These are phyloP conservation scores for Steromphala cineraria DNA, from an alignment of 2,888 invertebrate genomes.

Conservation along the genomic window DNA sequence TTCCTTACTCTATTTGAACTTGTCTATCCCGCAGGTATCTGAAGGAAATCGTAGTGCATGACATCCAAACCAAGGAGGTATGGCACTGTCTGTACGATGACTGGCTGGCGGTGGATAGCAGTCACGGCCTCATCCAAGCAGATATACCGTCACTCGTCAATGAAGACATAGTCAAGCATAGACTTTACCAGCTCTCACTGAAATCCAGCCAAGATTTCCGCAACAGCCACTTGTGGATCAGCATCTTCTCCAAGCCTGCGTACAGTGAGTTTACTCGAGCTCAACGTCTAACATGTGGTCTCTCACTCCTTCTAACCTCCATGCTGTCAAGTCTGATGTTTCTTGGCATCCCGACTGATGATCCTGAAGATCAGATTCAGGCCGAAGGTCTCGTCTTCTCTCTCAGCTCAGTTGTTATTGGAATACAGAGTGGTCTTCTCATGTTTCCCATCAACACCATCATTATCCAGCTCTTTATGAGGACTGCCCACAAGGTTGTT, in stretches of 20 bases:
- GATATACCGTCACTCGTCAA: slow-evolving; percentile 44
- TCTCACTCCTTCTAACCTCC: slow-evolving; percentile 62
- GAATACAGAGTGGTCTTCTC: slow-evolving; percentile 58
- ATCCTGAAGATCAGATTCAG: slow-evolving; percentile 42
- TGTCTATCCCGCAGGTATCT: slow-evolving; percentile 55
- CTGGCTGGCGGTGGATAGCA: slow-evolving; percentile 61
- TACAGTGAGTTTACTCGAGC: slow-evolving; percentile 65
- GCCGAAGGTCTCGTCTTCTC: background rate
- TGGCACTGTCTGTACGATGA: slow-evolving; percentile 65
- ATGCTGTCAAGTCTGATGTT: slow-evolving; percentile 72
- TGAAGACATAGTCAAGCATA: slow-evolving; percentile 34
- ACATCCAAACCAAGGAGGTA: slow-evolving; percentile 50
- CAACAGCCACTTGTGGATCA: slow-evolving; percentile 71
- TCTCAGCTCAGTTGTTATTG: slow-evolving; percentile 49
- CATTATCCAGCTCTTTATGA: slow-evolving; percentile 57
- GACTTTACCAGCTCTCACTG: slow-evolving; percentile 47
- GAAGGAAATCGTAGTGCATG: slow-evolving; percentile 57
- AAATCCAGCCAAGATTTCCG: slow-evolving; percentile 56
- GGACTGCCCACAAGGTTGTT: slow-evolving; percentile 28
- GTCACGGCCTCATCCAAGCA: slow-evolving; percentile 39
- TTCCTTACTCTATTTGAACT: too few species aligned
- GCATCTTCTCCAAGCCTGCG: slow-evolving; percentile 65
- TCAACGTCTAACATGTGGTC: slow-evolving; percentile 69
- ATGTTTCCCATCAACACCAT: slow-evolving; percentile 62
- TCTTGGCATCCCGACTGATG: slow-evolving; percentile 60